Evolutionary conservation across 1,140 invertebrate genomes (phyloP).

Genomic region (Pararge aegeria): DNA sequence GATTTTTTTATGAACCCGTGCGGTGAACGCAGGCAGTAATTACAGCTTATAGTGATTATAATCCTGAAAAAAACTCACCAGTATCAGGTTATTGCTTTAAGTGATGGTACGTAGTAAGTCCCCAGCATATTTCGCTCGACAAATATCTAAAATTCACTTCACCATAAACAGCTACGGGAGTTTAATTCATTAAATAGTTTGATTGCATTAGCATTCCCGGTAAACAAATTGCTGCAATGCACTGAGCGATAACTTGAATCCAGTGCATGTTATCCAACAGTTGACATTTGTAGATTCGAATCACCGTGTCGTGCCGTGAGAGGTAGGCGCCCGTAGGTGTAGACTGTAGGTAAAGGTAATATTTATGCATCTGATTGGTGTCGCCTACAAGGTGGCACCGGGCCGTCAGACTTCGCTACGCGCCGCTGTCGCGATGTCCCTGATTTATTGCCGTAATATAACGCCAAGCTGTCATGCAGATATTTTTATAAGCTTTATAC

Average conservation of each 20-base stretch:
- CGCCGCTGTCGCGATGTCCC: conserved; percentile 42
- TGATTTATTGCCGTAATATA: conserved; percentile 54
- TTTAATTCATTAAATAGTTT: conserved; percentile 4
- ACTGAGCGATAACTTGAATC: conserved; percentile 21
- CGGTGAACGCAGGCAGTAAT: too few species aligned
- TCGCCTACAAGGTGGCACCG: conserved; percentile 49
- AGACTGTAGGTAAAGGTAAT: conserved; percentile 25
- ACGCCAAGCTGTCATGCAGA: conserved; percentile 49
- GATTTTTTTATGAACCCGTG: too few species aligned
- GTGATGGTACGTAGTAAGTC: too few species aligned
- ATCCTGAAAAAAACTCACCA: too few species aligned
- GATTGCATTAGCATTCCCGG: conserved; percentile 12
- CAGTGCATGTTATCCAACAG: conserved; percentile 28
- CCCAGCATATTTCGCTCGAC: background rate
- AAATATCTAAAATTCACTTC: background rate
- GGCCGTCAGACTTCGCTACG: conserved; percentile 32
- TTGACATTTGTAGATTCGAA: conserved; percentile 28
- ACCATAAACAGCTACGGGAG: background rate
- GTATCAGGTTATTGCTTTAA: too few species aligned
- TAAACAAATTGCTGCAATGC: conserved; percentile 25
- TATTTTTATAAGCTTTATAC: conserved; percentile 45
- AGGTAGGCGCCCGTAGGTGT: conserved; percentile 32
- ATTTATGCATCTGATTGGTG: conserved; percentile 54
- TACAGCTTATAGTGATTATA: too few species aligned
- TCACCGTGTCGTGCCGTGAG: conserved; percentile 26